These are phyloP conservation scores for Lasioglossum morio DNA, from an alignment of 2,888 invertebrate species.

Conservation along the genomic window DNA sequence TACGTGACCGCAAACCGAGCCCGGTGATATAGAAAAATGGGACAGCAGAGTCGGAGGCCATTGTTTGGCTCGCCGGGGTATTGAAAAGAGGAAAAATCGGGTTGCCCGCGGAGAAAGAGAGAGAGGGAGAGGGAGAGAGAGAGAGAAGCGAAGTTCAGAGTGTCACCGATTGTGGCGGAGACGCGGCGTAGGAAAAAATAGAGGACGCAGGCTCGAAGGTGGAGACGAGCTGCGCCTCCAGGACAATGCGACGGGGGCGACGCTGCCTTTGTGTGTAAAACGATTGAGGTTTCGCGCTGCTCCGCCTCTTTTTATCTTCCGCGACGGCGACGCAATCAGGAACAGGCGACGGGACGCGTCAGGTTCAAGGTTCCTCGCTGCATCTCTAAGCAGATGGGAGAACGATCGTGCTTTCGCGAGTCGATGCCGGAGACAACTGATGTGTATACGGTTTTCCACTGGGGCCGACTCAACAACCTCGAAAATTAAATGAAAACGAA, in stretches of 20 bases:
- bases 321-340: conserved; percentile 22
- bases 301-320: conserved; percentile 42
- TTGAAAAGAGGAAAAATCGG: neutral
- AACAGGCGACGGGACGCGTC: neutral
- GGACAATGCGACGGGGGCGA: conserved; percentile 73
- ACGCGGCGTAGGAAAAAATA: conserved; percentile 27
- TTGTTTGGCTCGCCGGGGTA: neutral
- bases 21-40: neutral
- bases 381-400: neutral
- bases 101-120: neutral
- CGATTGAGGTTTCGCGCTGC: conserved; percentile 64
- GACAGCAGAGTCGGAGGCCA: neutral
- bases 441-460: neutral
- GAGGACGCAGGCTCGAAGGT: conserved; percentile 30
- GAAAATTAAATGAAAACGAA: neutral
- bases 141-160: conserved; percentile 27
- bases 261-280: conserved; percentile 71
- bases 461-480: neutral
- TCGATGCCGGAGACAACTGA: neutral
- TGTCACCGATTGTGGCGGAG: conserved; percentile 48
- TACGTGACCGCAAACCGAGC: neutral
- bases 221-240: conserved; percentile 41
- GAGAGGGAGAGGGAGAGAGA: neutral
- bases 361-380: neutral
- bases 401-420: neutral